Base-by-base conservation (phyloP, 1,140 invertebrate species). In the Gonioctena quinquepunctata region DNA sequence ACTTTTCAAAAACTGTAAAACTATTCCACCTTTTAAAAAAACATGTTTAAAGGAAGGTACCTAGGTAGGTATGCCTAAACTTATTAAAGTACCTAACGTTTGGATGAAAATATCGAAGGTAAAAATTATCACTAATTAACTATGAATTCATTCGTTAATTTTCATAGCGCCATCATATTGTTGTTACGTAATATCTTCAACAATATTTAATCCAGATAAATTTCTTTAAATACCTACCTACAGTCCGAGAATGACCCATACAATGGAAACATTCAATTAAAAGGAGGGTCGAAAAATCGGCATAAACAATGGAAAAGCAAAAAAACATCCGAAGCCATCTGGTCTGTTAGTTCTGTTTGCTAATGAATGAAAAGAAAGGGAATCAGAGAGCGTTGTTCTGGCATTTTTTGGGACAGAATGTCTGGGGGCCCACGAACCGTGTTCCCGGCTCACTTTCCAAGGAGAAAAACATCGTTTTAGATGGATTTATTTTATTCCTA, bases 381-480 rank as follows among this genome's bases (percentile, higher is more conserved):
- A 74, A 74, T 68, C 66, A 89, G 89, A 89, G 89, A 89, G 89
- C 86, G 86, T 86, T 89, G 88, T 90, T 86, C 86, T 84, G 68
- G 84, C 86, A 82, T 86, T 88, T 89, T 88, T 90, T 91, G 91
- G 91, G 91, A 92, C 92, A 93, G 91, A 91, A 90, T 93, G 92
- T 94, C 92, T 94, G 91, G 90, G 88, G 89, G 90, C 90, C 88
- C 89, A 85, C 79, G 76, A 75, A 86, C 88, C 77, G 67, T 83
- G 91, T 91, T 92, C 91, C 88, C 91, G 85, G 79, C 80, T 86
- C 83, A 84, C 77, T 82, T 85, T 85, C 84, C 86, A 81, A n/a
- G n/a, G n/a, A n/a, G n/a, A n/a, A n/a, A n/a, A n/a, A n/a, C n/a
- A n/a, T n/a, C n/a, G n/a, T n/a, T n/a, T n/a, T n/a, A n/a, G n/a